Evolutionary conservation across 2,797 vertebrate species (phyloP).

Genomic region (Chelonia mydas): DNA sequence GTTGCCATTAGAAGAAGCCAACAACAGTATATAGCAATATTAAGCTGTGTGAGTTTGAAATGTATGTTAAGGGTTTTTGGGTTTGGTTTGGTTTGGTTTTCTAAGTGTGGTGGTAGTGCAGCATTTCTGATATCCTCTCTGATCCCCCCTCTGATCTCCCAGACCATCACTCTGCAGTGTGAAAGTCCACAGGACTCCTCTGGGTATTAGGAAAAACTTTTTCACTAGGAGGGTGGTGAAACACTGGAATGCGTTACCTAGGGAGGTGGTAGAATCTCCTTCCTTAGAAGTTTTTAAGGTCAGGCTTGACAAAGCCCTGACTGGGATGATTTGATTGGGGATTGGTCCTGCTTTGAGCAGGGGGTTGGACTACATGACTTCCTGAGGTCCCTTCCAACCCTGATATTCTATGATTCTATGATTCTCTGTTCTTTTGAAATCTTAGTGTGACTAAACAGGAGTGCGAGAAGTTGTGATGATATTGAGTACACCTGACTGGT

Average conservation of each 20-base stretch:
- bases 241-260: no score
- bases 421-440: not conserved
- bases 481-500: not conserved
- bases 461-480: not conserved
- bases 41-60: not conserved
- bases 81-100: not conserved
- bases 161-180: not conserved
- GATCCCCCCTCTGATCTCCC: not conserved
- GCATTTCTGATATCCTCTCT: not conserved
- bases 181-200: not conserved
- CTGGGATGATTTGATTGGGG: no score
- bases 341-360: no score
- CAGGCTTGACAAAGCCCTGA: no score
- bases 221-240: no score
- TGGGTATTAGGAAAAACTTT: no score
- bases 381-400: no score
- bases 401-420: no score
- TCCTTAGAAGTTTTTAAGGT: no score
- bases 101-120: not conserved
- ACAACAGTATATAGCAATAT: not conserved
- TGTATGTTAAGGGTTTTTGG: not conserved
- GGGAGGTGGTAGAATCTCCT: no score
- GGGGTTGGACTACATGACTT: no score
- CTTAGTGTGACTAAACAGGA: not conserved
- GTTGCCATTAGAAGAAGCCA: not conserved